Percentiles rank a stretch among this genome's conserved stretches.
Conservation (phyloP, 2,888 invertebrate species). For the Trichopoda pennipes region DNA sequence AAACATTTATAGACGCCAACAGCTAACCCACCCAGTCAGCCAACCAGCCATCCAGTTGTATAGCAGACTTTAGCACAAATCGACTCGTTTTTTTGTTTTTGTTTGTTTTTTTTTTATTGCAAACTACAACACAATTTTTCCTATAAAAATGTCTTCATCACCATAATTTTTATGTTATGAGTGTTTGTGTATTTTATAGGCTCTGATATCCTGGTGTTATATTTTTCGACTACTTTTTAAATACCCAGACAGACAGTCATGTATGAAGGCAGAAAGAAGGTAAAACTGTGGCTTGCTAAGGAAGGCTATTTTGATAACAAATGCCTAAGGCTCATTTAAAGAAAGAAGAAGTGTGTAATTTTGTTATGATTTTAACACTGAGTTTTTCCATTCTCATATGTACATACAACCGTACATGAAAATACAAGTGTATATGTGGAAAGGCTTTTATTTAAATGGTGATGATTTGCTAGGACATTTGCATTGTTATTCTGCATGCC, state of each 20-base stretch:
- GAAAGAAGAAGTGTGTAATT: constrained; percentile 5
- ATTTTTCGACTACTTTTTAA: neutral
- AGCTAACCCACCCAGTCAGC: neutral
- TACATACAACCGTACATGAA: neutral
- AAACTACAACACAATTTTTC: constrained; percentile 45
- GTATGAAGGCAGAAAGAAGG: constrained; percentile 37
- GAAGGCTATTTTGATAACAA: neutral
- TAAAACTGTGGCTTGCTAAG: constrained; percentile 14
- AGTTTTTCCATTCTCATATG: neutral
- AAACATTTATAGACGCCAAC: constrained; percentile 17
- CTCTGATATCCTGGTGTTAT: constrained; percentile 21
- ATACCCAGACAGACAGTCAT: constrained; percentile 5
- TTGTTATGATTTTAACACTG: constrained; percentile 37
- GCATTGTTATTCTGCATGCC: constrained; percentile 50
- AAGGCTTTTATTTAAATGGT: constrained; percentile 1
- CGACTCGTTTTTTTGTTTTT: constrained; percentile 37
- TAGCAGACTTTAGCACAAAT: constrained; percentile 47
- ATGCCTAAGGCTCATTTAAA: constrained; percentile 23
- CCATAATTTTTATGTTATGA: constrained; percentile 38
- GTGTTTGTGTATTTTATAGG: neutral
- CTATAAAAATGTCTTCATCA: constrained; percentile 67
- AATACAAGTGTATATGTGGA: constrained; percentile 39
- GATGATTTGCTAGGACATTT: constrained; percentile 73
- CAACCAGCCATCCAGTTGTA: constrained; percentile 3
- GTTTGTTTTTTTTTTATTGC: constrained; percentile 27